A percentile compares a stretch with the other conserved stretches of the same genome.
Conservation (phyloP, 2,797 vertebrate genomes). For the Tragopan temminckii region DNA sequence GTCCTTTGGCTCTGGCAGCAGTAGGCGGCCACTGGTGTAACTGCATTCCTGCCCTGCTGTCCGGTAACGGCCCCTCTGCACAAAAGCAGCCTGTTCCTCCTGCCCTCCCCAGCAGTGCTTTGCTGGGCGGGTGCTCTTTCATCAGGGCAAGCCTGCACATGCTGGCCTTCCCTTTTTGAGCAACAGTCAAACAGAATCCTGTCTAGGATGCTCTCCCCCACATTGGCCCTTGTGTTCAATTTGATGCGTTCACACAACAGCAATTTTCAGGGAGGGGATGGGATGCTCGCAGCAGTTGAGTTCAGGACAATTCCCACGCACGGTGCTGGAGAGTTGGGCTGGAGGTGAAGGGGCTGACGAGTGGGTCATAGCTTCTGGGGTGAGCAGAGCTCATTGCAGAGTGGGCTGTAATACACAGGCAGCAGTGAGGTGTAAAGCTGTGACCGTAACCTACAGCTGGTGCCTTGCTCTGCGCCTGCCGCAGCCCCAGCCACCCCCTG, state of each 20-base stretch:
- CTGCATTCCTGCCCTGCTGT: not conserved
- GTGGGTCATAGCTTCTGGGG: not conserved
- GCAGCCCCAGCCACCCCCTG: not conserved
- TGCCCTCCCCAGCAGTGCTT: not conserved
- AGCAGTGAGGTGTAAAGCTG: not conserved
- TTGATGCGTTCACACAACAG: not conserved
- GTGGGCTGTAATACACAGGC: not conserved
- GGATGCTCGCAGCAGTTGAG: not conserved
- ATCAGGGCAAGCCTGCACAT: conserved; percentile 32
- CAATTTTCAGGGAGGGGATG: not conserved
- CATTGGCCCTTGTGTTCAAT: not conserved
- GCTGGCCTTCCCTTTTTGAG: not conserved
- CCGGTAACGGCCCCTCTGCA: not conserved
- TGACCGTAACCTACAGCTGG: not conserved
- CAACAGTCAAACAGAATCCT: not conserved
- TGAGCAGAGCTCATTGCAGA: not conserved
- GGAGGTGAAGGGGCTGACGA: not conserved
- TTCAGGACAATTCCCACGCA: too few species aligned
- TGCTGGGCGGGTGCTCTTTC: not conserved
- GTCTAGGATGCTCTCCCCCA: not conserved
- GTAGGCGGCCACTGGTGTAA: not conserved
- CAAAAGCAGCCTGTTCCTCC: not conserved
- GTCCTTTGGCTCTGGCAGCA: not conserved
- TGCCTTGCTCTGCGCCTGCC: not conserved
- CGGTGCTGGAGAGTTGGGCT: rapidly evolving